Percentiles rank a stretch among this genome's conserved stretches.
phyloP scores from a whole-genome alignment of 2,888 invertebrate species.

The Camptogramma bilineatum region DNA sequence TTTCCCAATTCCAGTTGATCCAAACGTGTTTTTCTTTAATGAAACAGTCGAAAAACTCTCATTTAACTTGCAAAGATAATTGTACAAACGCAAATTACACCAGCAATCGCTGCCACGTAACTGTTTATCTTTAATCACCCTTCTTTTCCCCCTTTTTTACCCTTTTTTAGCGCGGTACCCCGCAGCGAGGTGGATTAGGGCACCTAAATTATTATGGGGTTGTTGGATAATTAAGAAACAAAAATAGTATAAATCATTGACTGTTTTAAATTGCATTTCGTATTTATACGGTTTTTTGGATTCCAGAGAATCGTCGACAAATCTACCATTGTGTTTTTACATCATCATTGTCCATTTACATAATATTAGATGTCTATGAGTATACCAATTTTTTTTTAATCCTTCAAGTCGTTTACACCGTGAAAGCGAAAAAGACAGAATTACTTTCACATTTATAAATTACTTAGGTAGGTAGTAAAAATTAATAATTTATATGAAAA shows the following conservation, averaged over 20 bases:
- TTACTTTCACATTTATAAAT: no score
- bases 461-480: no score
- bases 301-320: neutral
- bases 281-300: neutral
- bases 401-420: no score
- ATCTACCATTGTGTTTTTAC: neutral
- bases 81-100: conserved; percentile 78
- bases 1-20: neutral
- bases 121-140: conserved; percentile 84
- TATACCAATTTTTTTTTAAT: no score
- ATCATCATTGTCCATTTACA: no score
- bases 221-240: conserved; percentile 54
- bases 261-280: conserved; percentile 43
- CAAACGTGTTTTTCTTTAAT: conserved; percentile 7
- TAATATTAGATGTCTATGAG: no score
- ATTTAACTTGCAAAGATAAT: conserved; percentile 73
- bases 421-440: no score
- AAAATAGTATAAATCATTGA: conserved; percentile 50
- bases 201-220: conserved; percentile 69
- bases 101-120: conserved; percentile 61
- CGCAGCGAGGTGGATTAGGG: conserved; percentile 68
- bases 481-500: no score
- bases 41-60: conserved; percentile 52
- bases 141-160: conserved; percentile 71
- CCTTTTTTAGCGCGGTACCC: conserved; percentile 63